A percentile compares a stretch with the other conserved stretches of the same genome.
Evolutionary conservation across 2,888 invertebrate species (phyloP).

Genomic region (Himalopsyche kuldschensis): DNA sequence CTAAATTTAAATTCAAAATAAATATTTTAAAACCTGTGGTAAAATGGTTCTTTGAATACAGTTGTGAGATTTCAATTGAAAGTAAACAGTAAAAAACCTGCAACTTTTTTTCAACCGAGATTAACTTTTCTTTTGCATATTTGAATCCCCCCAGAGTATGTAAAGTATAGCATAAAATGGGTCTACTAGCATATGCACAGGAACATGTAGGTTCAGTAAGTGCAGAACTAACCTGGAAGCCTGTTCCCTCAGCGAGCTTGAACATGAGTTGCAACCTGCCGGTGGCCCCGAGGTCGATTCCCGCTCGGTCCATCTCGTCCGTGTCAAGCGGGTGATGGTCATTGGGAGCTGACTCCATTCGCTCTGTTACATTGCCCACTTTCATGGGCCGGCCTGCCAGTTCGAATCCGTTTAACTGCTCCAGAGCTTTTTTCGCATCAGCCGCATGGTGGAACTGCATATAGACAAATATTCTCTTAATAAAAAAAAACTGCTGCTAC

Average conservation of each 20-base stretch:
- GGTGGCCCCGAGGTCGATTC: constrained; percentile 95
- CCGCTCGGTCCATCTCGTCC: constrained; percentile 93
- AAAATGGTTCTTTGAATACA: neutral
- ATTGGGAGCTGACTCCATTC: constrained; percentile 71
- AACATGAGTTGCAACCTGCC: constrained; percentile 97
- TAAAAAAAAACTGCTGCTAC: too few species aligned
- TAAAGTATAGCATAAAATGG: neutral
- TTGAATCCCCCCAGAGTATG: constrained; percentile 14
- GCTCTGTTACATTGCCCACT: constrained; percentile 94
- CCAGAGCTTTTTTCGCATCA: constrained; percentile 97
- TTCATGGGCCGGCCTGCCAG: constrained; percentile 98
- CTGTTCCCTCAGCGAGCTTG: constrained; percentile 96
- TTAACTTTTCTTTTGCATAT: constrained; percentile 10
- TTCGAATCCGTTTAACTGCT: constrained; percentile 98
- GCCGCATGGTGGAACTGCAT: constrained; percentile 91
- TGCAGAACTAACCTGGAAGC: constrained; percentile 61
- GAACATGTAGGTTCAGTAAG: too few species aligned
- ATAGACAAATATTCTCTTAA: neutral
- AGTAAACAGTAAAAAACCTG: neutral
- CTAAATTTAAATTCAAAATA: neutral
- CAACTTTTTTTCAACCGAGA: neutral
- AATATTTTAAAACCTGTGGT: neutral
- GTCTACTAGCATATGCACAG: constrained; percentile 19
- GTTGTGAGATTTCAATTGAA: neutral
- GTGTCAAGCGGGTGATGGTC: constrained; percentile 86